Conservation (phyloP, 2,888 invertebrate species). For the Dichetophora obliterata region DNA sequence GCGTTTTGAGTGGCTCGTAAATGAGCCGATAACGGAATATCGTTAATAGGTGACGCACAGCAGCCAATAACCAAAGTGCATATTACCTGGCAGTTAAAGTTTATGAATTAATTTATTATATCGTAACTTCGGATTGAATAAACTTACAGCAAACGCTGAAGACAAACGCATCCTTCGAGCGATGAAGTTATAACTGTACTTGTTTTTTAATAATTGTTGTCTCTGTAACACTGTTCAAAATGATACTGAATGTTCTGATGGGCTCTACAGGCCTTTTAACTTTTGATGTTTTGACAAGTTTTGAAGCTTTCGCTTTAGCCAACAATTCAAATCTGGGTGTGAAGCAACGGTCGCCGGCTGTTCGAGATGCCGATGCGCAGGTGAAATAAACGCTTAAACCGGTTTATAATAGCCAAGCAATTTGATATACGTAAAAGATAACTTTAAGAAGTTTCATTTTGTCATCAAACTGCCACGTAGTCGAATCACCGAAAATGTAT, state of each 20-base stretch:
- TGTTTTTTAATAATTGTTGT: constrained; percentile 9
- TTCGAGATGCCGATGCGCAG: background rate
- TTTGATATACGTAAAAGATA: no score
- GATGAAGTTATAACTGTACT: background rate
- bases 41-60: constrained; percentile 40
- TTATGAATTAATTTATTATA: background rate
- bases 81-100: constrained; percentile 48
- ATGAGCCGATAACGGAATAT: background rate
- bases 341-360: background rate
- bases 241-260: constrained; percentile 12
- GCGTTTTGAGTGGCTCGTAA: background rate
- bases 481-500: no score
- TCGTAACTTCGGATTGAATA: background rate
- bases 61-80: constrained; percentile 31
- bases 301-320: background rate
- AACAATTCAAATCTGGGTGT: no score
- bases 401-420: background rate
- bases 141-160: constrained; percentile 56
- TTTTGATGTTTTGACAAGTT: background rate
- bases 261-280: background rate
- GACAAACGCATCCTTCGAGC: constrained; percentile 52
- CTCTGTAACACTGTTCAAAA: constrained; percentile 3
- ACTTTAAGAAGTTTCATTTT: background rate
- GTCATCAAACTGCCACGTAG: no score
- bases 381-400: background rate